Base-by-base conservation (phyloP, 2,113 vertebrate genomes). In the Antechinus stuartii region DNA sequence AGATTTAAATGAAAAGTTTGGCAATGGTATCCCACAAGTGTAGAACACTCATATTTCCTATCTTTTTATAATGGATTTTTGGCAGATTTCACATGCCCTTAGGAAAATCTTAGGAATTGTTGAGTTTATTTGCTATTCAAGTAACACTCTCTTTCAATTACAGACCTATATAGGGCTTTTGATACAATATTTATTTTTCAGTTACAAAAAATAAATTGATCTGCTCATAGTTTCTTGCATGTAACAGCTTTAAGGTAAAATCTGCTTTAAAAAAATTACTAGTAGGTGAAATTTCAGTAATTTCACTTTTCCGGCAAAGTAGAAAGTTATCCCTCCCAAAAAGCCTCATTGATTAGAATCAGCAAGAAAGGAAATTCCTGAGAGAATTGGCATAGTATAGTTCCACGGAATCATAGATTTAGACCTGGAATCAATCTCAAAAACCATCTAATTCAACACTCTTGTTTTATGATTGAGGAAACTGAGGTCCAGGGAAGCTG, bases 41-140 rank as follows among this genome's bases (percentile, higher is more conserved):
- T 47, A 50, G 6, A 2, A 42, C n/a, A 49, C 3, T 50, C 1
- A 91, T 50, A 8, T 93, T 68, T 92, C 8, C 46, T 10, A 46
- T 91, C 52, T 92, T 57, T 52, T 57, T 30, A 25, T 84, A 95
- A 91, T 93, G 95, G 93, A 95, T 90, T 89, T 68, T 91, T 49
- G 95, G 91, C 49, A 30, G 54, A 90, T 52, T 92, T 94, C 92
- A 54, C 55, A 50, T 93, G 94, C 91, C 96, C 57, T 91, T 91
- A 90, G 97, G 94, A 93, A 68, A 68, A 68, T 8, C 61, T 35
- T 24, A 14, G 61, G 30, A 68, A 89, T 94, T 96, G 94, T 95
- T 97, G 96, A 94, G 23, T 94, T 92, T 94, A 92, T 94, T 93
- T 97, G 92, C 94, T 91, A 91, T 91, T 95, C 94, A 92, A 26